A percentile compares a stretch with the other conserved stretches of the same genome.
phyloP scores from a whole-genome alignment of 2,797 vertebrate species.

The Eupleurogrammus muticus region DNA sequence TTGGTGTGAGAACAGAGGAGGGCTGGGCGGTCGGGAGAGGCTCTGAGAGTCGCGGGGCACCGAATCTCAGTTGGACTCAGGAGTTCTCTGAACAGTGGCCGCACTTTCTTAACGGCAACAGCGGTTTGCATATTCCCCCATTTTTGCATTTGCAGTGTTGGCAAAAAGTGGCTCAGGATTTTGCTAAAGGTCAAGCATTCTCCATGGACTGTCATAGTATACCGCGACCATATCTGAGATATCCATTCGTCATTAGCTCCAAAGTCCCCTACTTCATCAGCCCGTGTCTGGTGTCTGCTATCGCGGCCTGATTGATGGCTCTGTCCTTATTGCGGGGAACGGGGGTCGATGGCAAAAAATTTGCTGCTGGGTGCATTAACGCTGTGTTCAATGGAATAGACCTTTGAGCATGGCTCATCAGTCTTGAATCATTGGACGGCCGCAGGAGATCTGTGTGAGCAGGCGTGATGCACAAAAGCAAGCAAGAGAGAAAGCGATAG shows the following conservation, averaged over 20 bases:
- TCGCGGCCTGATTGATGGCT: constrained; percentile 80
- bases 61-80: constrained; percentile 43
- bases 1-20: constrained; percentile 64
- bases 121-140: constrained; percentile 47
- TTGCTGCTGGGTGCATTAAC: constrained; percentile 82
- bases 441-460: constrained; percentile 67
- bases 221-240: constrained; percentile 73
- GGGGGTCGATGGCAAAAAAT: constrained; percentile 81
- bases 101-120: constrained; percentile 31
- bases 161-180: constrained; percentile 56
- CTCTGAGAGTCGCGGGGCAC: constrained; percentile 36
- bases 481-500: constrained; percentile 33
- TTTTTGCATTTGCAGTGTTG: constrained; percentile 41
- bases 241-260: constrained; percentile 81
- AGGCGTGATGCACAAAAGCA: constrained; percentile 63
- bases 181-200: constrained; percentile 75
- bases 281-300: constrained; percentile 75
- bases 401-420: constrained; percentile 81
- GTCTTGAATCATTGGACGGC: constrained; percentile 79
- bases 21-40: constrained; percentile 41
- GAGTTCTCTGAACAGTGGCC: constrained; percentile 48
- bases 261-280: constrained; percentile 80
- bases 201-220: constrained; percentile 62
- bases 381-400: constrained; percentile 77
- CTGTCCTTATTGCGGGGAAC: constrained; percentile 76